phyloP scores from a whole-genome alignment of 2,797 vertebrate genomes.

The Falco berigora region DNA sequence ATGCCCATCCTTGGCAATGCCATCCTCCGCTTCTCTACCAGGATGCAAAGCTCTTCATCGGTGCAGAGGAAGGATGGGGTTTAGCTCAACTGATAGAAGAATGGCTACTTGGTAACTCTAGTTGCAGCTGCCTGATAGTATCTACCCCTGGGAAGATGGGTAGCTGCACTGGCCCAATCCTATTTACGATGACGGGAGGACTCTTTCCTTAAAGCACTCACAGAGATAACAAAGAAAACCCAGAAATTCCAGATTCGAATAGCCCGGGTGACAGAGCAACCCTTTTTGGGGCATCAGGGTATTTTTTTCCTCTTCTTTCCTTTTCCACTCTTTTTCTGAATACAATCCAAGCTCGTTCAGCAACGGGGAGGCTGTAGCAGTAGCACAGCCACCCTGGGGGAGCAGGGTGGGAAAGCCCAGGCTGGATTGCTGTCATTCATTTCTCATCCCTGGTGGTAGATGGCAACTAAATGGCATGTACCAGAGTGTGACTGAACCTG shows the following conservation, averaged over 20 bases:
- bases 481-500: neutral
- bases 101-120: neutral
- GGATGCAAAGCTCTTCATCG: fast-evolving
- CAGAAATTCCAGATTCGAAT: neutral
- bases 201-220: neutral
- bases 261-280: neutral
- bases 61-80: neutral
- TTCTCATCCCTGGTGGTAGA: neutral
- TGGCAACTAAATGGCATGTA: neutral
- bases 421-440: neutral
- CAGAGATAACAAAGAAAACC: neutral
- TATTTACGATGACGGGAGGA: neutral
- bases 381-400: fast-evolving
- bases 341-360: neutral
- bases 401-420: neutral
- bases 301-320: neutral
- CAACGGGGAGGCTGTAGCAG: neutral
- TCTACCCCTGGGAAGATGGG: neutral
- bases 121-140: neutral
- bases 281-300: neutral
- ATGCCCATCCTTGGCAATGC: neutral
- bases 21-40: neutral
- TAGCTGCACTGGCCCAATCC: neutral
- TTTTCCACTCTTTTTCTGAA: neutral
- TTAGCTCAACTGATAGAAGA: neutral